Percentiles rank a stretch among this genome's conserved stretches.
Conservation (phyloP, 2,113 vertebrate genomes). For the Trichomycterus rosablanca region DNA sequence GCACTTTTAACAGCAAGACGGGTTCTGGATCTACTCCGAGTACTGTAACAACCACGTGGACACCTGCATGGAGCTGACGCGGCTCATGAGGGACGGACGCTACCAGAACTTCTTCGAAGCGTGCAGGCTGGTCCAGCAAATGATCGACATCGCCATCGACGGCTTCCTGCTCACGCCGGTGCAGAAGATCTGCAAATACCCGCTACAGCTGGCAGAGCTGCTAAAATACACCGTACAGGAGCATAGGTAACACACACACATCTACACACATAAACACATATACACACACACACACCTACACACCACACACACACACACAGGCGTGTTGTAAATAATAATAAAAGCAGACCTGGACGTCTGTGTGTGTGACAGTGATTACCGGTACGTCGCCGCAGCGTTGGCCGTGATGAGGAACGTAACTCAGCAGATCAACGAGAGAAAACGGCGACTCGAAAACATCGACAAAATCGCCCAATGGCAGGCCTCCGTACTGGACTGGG, state of each 20-base stretch:
- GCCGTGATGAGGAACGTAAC: conserved; percentile 99
- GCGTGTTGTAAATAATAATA: too few species aligned
- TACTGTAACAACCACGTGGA: conserved; percentile 99
- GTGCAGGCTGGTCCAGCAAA: conserved; percentile 94
- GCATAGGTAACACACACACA: conserved; percentile 77
- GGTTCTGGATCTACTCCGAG: conserved; percentile 98
- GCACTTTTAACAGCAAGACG: conserved; percentile 83
- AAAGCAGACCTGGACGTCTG: too few species aligned
- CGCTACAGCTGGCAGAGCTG: conserved; percentile 92
- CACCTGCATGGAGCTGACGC: conserved; percentile 96
- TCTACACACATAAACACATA: conserved; percentile 50
- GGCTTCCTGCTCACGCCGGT: conserved; percentile 96
- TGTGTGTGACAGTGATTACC: conserved; percentile 80
- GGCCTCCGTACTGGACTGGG: conserved; percentile 96
- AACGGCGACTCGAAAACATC: conserved; percentile 95
- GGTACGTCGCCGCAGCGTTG: conserved; percentile 92
- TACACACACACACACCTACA: too few species aligned
- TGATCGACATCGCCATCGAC: conserved; percentile 98
- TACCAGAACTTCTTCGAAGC: conserved; percentile 99
- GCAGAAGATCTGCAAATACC: conserved; percentile 99
- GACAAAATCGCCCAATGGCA: conserved; percentile 99
- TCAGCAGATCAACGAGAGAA: conserved; percentile 97
- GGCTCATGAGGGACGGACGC: conserved; percentile 93
- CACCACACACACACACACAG: conserved; percentile 25
- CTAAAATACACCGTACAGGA: conserved; percentile 98